Percentiles rank a stretch among this genome's conserved stretches.
These are phyloP conservation scores for Neoseiulus cucumeris DNA, from an alignment of 1,140 invertebrate species.

Conservation along the genomic window DNA sequence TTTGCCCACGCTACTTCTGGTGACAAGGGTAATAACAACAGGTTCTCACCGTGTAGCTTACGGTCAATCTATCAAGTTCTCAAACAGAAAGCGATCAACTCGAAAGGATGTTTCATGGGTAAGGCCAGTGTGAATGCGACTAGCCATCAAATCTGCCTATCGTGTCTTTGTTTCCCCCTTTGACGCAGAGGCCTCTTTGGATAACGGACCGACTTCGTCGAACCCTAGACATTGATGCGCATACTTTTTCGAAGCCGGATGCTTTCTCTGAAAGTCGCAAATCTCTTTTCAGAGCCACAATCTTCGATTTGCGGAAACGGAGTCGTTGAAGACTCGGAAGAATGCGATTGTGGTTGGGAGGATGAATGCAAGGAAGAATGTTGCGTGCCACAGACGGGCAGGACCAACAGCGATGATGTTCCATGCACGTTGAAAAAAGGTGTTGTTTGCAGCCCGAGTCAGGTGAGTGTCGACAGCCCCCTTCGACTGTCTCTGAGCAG, in stretches of 20 bases:
- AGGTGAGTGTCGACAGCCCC: constrained; percentile 20
- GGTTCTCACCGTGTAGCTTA: constrained; percentile 60
- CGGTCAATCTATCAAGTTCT: constrained; percentile 85
- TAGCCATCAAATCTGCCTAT: too few relatives aligned
- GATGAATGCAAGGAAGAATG: constrained; percentile 79
- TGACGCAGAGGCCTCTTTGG: too few relatives aligned
- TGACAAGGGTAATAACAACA: constrained; percentile 86
- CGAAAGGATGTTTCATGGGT: constrained; percentile 79
- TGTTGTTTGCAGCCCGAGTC: constrained; percentile 18
- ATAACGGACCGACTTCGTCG: too few relatives aligned
- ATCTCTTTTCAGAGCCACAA: constrained; percentile 65
- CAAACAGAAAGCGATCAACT: constrained; percentile 67
- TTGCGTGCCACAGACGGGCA: constrained; percentile 68
- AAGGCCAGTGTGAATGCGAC: constrained; percentile 24
- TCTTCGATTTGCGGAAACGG: constrained; percentile 85
- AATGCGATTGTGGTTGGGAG: constrained; percentile 97
- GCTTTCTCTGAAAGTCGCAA: too few relatives aligned
- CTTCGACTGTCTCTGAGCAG: constrained; percentile 18
- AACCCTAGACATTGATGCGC: too few relatives aligned
- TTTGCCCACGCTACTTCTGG: constrained; percentile 61
- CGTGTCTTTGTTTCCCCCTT: too few relatives aligned
- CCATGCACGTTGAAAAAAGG: constrained; percentile 17
- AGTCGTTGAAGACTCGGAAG: constrained; percentile 80
- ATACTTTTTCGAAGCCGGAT: too few relatives aligned
- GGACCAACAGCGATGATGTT: constrained; percentile 33